These are phyloP conservation scores for Chaetoderma sp. DNA, from an alignment of 2,888 invertebrate genomes.

Conservation along the genomic window DNA sequence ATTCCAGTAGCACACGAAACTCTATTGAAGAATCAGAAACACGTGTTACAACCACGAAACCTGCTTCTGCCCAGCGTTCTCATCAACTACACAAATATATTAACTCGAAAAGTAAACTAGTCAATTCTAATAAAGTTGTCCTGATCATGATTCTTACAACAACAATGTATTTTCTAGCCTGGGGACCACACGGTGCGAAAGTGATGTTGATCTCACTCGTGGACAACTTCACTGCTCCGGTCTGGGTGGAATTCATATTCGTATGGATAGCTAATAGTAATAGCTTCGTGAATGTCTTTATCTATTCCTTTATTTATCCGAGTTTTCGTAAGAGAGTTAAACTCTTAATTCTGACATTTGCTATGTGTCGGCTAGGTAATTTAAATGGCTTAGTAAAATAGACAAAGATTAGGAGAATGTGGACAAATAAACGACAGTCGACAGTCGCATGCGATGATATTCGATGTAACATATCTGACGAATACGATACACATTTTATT, in stretches of 20 bases:
- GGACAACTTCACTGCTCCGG: slow-evolving; percentile 16
- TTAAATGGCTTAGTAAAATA: too few relatives aligned
- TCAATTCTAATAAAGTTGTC: slow-evolving; percentile 35
- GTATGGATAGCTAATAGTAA: slow-evolving; percentile 43
- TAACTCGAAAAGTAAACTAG: slow-evolving; percentile 10
- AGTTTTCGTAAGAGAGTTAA: slow-evolving; percentile 31
- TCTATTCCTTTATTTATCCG: slow-evolving; percentile 38
- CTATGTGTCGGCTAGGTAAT: not conserved
- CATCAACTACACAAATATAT: slow-evolving; percentile 30
- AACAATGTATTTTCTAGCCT: slow-evolving; percentile 38
- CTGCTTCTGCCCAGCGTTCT: slow-evolving; percentile 38
- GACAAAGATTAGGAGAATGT: too few relatives aligned
- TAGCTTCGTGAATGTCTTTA: slow-evolving; percentile 45
- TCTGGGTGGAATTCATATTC: slow-evolving; percentile 27
- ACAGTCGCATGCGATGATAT: too few relatives aligned
- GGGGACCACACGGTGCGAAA: slow-evolving; percentile 43
- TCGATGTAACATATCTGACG: too few relatives aligned
- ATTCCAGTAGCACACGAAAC: too few relatives aligned
- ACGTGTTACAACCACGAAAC: too few relatives aligned
- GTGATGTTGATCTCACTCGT: slow-evolving; percentile 32
- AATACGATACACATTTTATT: too few relatives aligned
- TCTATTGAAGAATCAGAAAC: too few relatives aligned
- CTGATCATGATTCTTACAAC: slow-evolving; percentile 38
- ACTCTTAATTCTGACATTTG: not conserved
- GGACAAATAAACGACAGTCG: too few relatives aligned